Conservation (phyloP, 2,113 vertebrate genomes). For the Anas platyrhynchos region DNA sequence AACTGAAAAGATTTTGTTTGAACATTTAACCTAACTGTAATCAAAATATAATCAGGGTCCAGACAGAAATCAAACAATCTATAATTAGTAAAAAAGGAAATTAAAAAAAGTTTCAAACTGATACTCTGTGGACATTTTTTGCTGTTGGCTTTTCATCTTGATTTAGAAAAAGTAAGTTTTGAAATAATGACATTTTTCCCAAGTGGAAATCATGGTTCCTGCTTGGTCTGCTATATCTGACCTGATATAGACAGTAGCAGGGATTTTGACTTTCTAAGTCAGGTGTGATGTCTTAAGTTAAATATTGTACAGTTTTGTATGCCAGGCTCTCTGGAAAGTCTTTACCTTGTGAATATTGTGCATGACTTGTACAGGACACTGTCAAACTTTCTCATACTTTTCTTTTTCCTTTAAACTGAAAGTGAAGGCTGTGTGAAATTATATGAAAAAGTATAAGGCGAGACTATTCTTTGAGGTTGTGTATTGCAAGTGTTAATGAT, state of each 20-base stretch:
- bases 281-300: background rate
- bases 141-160: background rate
- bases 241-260: background rate
- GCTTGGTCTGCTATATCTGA: background rate
- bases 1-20: background rate
- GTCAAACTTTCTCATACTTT: background rate
- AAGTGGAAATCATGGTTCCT: background rate
- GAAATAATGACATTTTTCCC: fast-evolving
- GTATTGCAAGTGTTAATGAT: background rate
- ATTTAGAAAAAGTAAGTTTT: background rate
- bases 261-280: background rate
- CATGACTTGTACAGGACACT: fast-evolving
- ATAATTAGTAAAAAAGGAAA: background rate
- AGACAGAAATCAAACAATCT: background rate
- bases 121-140: background rate
- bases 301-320: background rate
- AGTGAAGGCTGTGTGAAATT: background rate
- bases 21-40: fast-evolving
- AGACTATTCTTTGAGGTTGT: fast-evolving
- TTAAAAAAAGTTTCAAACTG: background rate
- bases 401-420: background rate
- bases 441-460: background rate
- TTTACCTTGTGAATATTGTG: fast-evolving
- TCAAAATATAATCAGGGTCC: fast-evolving
- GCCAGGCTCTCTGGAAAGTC: background rate